Base-by-base conservation (phyloP, 1,140 invertebrate genomes). In the Drosophila saltans region DNA sequence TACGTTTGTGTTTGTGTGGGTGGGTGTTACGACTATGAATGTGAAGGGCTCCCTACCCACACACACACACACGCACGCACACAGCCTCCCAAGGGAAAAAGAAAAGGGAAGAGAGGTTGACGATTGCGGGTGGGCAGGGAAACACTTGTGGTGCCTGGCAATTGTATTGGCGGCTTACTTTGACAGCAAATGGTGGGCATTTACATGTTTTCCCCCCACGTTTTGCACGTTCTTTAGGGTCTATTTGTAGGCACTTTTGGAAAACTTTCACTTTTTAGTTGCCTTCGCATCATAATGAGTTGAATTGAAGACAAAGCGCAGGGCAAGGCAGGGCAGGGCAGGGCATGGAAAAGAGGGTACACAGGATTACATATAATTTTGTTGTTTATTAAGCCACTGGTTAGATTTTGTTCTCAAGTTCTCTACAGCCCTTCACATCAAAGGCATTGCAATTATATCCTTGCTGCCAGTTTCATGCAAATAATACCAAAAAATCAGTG, bases 191-290 rank as follows among this genome's bases (percentile, higher is more conserved):
- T 39, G 59, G 24, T 30, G 56, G 39, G 1, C 33, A 36, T 36
- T 36, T 7, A 5, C 33, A 4, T 36, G 8, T 43, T n/a, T 24
- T n/a, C 4, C 57, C 57, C 28, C 3, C 33, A 41, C 58, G 59
- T 69, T 62, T 58, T 24, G 41, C 61, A 61, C 72, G 69, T 56
- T 74, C 72, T 82, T 75, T 67, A 69, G 64, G 36, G 58, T 66
- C 66, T 60, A 28, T 26, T 41, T 40, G 68, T 70, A 63, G 70
- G 76, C 76, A 72, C 69, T 72, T 58, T 63, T 30, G 59, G 70
- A 58, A 28, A 68, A 89, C 84, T 84, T 89, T 89, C 84, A 89
- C 84, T 84, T 89, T 89, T 59, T 43, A 36, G 69, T 64, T 43
- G 2, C 66, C 68, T 65, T 78, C 80, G 66, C 69, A 74, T 86